phyloP scores from a whole-genome alignment of 1,140 invertebrate genomes.

The Leguminivora glycinivorella region DNA sequence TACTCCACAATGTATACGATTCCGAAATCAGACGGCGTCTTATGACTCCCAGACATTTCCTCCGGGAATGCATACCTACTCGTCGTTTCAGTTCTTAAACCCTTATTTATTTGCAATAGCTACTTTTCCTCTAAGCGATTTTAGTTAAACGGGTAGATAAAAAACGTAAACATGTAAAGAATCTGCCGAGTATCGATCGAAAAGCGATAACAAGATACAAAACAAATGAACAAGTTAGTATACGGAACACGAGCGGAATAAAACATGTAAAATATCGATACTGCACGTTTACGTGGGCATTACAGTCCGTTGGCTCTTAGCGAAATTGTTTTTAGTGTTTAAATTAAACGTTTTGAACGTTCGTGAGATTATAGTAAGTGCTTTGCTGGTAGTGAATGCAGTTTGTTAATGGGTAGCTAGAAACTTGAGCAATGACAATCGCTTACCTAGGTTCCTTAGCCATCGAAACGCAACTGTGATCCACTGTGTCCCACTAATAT shows the following conservation, averaged over 20 bases:
- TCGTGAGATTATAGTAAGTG: neutral
- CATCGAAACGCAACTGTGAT: too few relatives aligned
- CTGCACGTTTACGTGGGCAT: slow-evolving; percentile 5
- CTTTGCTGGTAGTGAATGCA: neutral
- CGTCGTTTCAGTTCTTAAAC: neutral
- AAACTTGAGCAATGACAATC: neutral
- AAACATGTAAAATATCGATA: neutral
- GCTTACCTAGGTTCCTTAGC: too few relatives aligned
- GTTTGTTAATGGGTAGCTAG: neutral
- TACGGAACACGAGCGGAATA: neutral
- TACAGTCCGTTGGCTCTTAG: neutral
- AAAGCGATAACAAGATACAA: neutral
- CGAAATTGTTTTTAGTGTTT: slow-evolving; percentile 11
- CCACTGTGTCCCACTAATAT: too few relatives aligned
- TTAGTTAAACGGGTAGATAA: neutral
- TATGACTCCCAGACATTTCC: neutral
- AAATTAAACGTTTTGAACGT: neutral
- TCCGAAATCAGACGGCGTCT: neutral
- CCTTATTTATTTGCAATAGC: too few relatives aligned
- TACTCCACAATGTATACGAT: neutral
- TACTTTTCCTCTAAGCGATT: neutral
- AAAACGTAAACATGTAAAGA: neutral
- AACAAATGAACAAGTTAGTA: slow-evolving; percentile 5
- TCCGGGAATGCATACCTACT: neutral
- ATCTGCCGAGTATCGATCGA: neutral